A percentile compares a stretch with the other conserved stretches of the same genome.
Conservation (phyloP, 2,888 invertebrate genomes). For the Callimorpha dominula region DNA sequence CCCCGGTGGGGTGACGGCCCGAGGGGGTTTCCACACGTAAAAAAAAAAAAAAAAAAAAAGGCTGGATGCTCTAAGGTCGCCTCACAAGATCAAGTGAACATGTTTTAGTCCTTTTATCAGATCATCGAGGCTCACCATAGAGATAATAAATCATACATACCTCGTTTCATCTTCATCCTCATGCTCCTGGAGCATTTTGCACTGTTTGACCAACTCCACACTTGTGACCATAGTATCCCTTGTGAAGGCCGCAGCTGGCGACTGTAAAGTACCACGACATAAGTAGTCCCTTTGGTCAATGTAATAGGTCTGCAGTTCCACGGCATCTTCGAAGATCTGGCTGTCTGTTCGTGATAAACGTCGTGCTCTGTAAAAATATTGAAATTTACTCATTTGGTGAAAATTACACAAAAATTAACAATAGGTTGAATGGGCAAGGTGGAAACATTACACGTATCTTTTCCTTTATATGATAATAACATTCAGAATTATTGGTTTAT, state of each 20-base stretch:
- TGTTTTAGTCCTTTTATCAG: not conserved
- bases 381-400: not conserved
- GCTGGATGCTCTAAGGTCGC: too few relatives aligned
- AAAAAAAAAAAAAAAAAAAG: too few relatives aligned
- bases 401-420: too few relatives aligned
- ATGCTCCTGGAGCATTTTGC: constrained; percentile 92
- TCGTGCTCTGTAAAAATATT: constrained; percentile 88
- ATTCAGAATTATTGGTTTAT: too few relatives aligned
- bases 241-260: constrained; percentile 95
- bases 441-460: too few relatives aligned
- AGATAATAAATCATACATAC: constrained; percentile 49
- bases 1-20: too few relatives aligned
- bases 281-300: constrained; percentile 91
- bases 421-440: too few relatives aligned
- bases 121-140: not conserved
- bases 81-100: too few relatives aligned
- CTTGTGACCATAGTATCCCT: constrained; percentile 91
- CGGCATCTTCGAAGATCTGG: constrained; percentile 97
- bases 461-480: too few relatives aligned
- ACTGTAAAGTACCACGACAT: constrained; percentile 93
- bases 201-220: constrained; percentile 91
- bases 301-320: constrained; percentile 97
- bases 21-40: too few relatives aligned
- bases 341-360: constrained; percentile 96
- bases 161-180: constrained; percentile 91